Evolutionary conservation across 2,113 vertebrate genomes (phyloP), one percentile per base, ranked within the genome.

Genomic region (Pycnonotus jocosus): DNA sequence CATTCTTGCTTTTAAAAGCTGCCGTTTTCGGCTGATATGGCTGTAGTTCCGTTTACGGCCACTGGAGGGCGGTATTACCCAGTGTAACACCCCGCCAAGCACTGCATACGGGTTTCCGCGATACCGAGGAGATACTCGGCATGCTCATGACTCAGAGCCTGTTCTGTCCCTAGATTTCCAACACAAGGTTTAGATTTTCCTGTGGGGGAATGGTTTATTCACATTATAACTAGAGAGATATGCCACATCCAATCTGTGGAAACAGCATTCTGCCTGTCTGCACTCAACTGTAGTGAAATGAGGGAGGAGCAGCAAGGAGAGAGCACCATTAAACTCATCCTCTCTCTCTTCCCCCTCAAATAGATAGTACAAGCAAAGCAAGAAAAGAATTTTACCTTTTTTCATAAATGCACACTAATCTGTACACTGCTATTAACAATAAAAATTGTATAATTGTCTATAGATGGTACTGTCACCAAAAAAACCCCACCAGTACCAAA

Each of bases 41-140:
- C 24, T 7, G 21, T 27, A 42, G 45, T 74, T 90, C 68, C 45
- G 54, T 6, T 50, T 23, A 10, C 0, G 7, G 79, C 42, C 85
- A 40, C 7, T 3, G 20, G 79, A 83, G 68, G 68, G 13, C 64
- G 62, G 22, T 30, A n/a, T 71, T 40, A 45, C 19, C 80, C 30
- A 47, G 62, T 0, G 2, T 1, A 80, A 73, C 38, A 66, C 7
- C 25, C 23, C 15, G 0, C 28, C 25, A 15, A 54, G 45, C 35
- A 3, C 20, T 18, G 17, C 37, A 12, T 31, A 6, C 6, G 6
- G 20, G 15, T 2, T n/a, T 25, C 15, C 11, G 44, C 28, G 6
- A 3, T 15, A 10, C 40, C 12, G 28, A 38, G 33, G 35, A 51
- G 78, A 37, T 6, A 10, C 0, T 15, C 9, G 45, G 57, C 9